A percentile compares a stretch with the other conserved stretches of the same genome.
Conservation (phyloP, 2,113 vertebrate species). For the Ia io region DNA sequence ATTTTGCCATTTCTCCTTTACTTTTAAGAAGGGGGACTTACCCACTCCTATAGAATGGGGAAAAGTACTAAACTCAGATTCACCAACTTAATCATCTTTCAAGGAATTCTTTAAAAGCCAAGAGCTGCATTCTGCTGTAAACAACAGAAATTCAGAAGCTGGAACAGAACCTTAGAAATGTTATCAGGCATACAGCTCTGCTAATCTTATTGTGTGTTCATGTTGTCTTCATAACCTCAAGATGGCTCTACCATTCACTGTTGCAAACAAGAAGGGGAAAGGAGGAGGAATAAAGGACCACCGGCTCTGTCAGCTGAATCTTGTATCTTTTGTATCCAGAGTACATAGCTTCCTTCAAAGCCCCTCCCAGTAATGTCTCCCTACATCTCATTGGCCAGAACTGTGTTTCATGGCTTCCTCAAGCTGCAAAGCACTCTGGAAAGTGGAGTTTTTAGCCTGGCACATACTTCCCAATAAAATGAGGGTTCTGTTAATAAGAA, state of each 20-base stretch:
- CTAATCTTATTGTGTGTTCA: background rate
- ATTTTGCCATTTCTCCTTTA: background rate
- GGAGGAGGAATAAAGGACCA: background rate
- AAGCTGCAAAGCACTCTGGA: background rate
- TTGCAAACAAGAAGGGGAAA: background rate
- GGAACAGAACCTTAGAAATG: background rate
- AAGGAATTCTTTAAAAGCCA: background rate
- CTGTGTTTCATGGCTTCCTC: background rate
- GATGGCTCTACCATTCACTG: background rate
- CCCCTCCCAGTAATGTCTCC: background rate
- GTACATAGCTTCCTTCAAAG: background rate
- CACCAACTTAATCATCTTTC: background rate
- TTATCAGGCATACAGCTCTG: background rate
- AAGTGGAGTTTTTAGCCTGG: background rate
- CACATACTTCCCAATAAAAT: background rate
- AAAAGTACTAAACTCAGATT: background rate
- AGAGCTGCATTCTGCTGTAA: background rate
- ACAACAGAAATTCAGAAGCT: background rate
- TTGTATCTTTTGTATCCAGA: background rate
- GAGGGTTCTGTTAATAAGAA: background rate
- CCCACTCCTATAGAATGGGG: too few relatives aligned
- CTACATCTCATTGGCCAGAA: background rate
- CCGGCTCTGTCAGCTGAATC: background rate
- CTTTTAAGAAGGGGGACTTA: background rate
- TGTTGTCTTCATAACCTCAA: background rate